Conservation (phyloP, 2,113 vertebrate genomes). For the Boulengeromyrus knoepffleri region DNA sequence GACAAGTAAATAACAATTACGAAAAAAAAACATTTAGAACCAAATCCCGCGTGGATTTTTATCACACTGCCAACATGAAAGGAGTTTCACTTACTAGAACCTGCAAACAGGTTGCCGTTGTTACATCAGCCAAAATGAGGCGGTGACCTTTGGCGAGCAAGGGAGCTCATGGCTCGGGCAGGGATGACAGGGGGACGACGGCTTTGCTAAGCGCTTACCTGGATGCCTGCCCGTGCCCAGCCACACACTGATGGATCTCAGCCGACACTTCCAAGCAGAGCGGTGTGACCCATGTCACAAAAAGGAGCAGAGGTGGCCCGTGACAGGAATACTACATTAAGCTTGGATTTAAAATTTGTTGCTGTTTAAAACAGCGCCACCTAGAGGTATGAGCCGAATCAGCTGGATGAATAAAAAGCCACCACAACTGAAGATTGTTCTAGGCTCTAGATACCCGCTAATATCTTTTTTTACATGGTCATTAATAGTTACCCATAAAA, state of each 20-base stretch:
- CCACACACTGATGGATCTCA: conserved; percentile 24
- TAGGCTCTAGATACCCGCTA: neutral
- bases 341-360: neutral
- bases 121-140: neutral
- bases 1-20: neutral
- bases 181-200: conserved; percentile 8
- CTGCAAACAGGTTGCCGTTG: neutral
- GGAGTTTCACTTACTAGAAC: neutral
- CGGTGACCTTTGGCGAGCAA: neutral
- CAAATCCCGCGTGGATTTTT: neutral
- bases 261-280: conserved; percentile 25
- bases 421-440: neutral
- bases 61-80: neutral
- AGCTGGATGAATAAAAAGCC: neutral
- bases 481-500: neutral
- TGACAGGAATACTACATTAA: neutral
- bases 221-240: conserved; percentile 23
- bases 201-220: conserved; percentile 28
- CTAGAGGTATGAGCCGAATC: neutral
- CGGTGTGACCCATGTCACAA: conserved; percentile 27
- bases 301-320: neutral
- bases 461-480: neutral
- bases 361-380: neutral
- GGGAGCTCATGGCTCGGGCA: neutral
- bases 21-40: neutral